These are phyloP conservation scores for Festucalex cinctus DNA, from an alignment of 2,113 vertebrate genomes.

Conservation along the genomic window DNA sequence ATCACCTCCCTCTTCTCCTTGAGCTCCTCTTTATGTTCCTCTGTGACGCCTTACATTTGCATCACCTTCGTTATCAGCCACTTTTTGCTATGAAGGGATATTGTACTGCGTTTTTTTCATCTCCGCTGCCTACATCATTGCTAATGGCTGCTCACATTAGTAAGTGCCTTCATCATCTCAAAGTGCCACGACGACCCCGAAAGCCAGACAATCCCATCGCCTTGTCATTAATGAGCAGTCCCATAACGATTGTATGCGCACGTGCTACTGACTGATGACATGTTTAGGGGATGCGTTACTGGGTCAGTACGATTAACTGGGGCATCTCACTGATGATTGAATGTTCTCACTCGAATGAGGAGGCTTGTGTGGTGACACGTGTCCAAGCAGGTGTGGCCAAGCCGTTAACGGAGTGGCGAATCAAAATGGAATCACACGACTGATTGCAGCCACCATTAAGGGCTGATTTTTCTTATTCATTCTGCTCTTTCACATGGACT, in stretches of 20 bases:
- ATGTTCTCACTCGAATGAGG: constrained; percentile 28
- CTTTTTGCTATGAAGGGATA: constrained; percentile 16
- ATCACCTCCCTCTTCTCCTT: not conserved
- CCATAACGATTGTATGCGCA: constrained; percentile 48
- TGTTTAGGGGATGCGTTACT: constrained; percentile 55
- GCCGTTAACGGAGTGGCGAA: constrained; percentile 31
- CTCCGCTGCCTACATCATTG: constrained; percentile 37
- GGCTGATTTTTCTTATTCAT: constrained; percentile 25
- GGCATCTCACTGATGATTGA: constrained; percentile 49
- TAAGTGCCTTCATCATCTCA: constrained; percentile 52
- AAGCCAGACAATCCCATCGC: constrained; percentile 43
- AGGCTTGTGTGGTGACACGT: constrained; percentile 32
- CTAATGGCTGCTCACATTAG: constrained; percentile 59
- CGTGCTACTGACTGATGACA: constrained; percentile 61
- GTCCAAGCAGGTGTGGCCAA: constrained; percentile 54
- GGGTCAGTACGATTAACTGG: constrained; percentile 49
- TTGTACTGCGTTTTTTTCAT: constrained; percentile 42
- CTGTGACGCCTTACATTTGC: constrained; percentile 32
- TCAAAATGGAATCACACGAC: constrained; percentile 45
- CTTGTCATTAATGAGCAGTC: constrained; percentile 56
- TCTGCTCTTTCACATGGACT: not conserved
- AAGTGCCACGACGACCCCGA: constrained; percentile 43
- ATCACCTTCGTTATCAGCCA: constrained; percentile 28
- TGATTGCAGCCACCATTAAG: constrained; percentile 27
- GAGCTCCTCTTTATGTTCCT: not conserved